phyloP scores from a whole-genome alignment of 2,888 invertebrate species.

The Rhamphomyia laevipes region DNA sequence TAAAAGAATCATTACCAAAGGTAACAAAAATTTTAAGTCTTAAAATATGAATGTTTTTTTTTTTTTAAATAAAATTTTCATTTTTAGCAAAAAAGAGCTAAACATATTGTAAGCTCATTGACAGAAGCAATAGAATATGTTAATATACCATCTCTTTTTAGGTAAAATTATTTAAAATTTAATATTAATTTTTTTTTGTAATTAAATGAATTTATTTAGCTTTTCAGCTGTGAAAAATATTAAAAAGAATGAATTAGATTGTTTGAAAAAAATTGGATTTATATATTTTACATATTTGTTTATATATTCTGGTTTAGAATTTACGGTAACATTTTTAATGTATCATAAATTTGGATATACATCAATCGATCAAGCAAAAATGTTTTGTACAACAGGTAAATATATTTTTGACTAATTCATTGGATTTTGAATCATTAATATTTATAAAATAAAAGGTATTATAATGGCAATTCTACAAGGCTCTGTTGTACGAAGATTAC shows the following conservation, averaged over 20 bases:
- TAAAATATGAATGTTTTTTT: constrained; percentile 3
- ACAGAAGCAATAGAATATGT: constrained; percentile 53
- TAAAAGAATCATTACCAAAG: constrained; percentile 75
- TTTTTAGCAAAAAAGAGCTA: constrained; percentile 51
- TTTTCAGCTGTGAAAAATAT: constrained; percentile 58
- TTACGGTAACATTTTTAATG: constrained; percentile 91
- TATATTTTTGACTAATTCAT: no score
- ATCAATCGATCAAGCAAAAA: constrained; percentile 94
- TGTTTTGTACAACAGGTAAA: constrained; percentile 87
- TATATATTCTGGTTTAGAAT: constrained; percentile 92
- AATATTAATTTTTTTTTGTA: constrained; percentile 30
- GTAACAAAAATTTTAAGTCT: constrained; percentile 30
- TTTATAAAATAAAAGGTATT: constrained; percentile 39
- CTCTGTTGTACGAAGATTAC: constrained; percentile 70
- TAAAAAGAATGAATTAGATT: constrained; percentile 46
- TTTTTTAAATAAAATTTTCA: constrained; percentile 1
- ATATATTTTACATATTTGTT: constrained; percentile 87
- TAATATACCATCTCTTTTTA: constrained; percentile 48
- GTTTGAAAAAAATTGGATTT: constrained; percentile 55
- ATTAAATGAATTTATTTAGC: constrained; percentile 42
- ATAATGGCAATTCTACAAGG: constrained; percentile 89
- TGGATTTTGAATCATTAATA: neutral
- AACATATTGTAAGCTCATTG: constrained; percentile 52
- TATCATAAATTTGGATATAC: constrained; percentile 83
- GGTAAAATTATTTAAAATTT: constrained; percentile 23